Conservation (phyloP, 2,113 vertebrate genomes). For the Spea bombifrons region DNA sequence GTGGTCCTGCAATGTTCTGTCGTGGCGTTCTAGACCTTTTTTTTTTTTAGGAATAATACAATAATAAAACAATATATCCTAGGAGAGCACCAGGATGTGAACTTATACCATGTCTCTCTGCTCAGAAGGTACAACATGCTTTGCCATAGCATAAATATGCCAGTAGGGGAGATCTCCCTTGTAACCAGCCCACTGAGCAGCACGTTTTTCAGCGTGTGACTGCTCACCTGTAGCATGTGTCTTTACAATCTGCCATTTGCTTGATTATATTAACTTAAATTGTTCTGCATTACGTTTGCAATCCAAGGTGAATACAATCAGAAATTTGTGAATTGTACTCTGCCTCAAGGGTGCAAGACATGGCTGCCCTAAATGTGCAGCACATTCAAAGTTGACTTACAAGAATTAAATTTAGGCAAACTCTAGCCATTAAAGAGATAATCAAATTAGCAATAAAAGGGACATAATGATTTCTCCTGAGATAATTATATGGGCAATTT, state of each 20-base stretch:
- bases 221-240: too few species aligned
- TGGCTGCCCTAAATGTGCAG: slow-evolving; percentile 21
- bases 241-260: background rate
- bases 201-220: too few species aligned
- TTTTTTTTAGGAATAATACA: too few species aligned
- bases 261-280: background rate
- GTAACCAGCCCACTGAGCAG: too few species aligned
- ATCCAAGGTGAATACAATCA: background rate
- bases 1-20: too few species aligned
- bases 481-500: slow-evolving; percentile 80
- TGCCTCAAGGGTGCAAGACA: slow-evolving; percentile 8
- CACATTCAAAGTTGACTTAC: slow-evolving; percentile 42
- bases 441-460: slow-evolving; percentile 75
- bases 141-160: too few species aligned
- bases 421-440: slow-evolving; percentile 55
- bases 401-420: slow-evolving; percentile 57
- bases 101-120: too few species aligned
- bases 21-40: too few species aligned
- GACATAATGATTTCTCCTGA: slow-evolving; percentile 71
- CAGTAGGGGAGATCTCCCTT: too few species aligned
- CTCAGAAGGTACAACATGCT: too few species aligned
- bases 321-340: background rate
- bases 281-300: background rate
- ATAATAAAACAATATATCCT: too few species aligned
- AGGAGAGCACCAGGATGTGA: too few species aligned